Conservation (phyloP, 1,140 invertebrate species). For the Mycetomoellerius zeteki region DNA sequence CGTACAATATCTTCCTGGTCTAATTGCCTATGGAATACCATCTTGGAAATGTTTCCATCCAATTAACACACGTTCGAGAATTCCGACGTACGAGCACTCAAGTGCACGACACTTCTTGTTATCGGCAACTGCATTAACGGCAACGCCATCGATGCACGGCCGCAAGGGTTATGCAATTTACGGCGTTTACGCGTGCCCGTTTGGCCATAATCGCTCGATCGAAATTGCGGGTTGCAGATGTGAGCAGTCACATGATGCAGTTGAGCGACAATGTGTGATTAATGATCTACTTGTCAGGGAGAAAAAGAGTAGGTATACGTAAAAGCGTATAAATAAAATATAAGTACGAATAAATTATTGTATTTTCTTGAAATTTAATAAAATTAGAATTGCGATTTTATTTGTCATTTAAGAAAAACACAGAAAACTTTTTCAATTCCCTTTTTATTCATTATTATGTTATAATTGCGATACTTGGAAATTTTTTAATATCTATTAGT, state of each 20-base stretch:
- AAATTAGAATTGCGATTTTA: constrained; percentile 23
- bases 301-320: neutral
- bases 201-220: constrained; percentile 50
- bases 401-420: neutral
- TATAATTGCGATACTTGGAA: neutral
- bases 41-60: constrained; percentile 37
- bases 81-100: constrained; percentile 14
- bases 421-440: neutral
- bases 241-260: constrained; percentile 46
- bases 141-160: constrained; percentile 47
- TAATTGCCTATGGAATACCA: constrained; percentile 33
- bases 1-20: neutral
- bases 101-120: constrained; percentile 63
- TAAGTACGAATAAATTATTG: constrained; percentile 38
- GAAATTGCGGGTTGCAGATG: constrained; percentile 51
- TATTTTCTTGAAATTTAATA: constrained; percentile 40
- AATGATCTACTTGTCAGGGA: constrained; percentile 31
- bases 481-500: neutral
- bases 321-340: no score
- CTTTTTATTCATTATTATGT: neutral
- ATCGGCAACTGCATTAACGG: constrained; percentile 59
- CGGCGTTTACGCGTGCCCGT: constrained; percentile 53
- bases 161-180: constrained; percentile 64
- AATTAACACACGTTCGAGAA: constrained; percentile 50
- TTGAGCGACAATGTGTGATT: constrained; percentile 61